phyloP scores from a whole-genome alignment of 2,888 invertebrate species.

The Drosophila mulleri region DNA sequence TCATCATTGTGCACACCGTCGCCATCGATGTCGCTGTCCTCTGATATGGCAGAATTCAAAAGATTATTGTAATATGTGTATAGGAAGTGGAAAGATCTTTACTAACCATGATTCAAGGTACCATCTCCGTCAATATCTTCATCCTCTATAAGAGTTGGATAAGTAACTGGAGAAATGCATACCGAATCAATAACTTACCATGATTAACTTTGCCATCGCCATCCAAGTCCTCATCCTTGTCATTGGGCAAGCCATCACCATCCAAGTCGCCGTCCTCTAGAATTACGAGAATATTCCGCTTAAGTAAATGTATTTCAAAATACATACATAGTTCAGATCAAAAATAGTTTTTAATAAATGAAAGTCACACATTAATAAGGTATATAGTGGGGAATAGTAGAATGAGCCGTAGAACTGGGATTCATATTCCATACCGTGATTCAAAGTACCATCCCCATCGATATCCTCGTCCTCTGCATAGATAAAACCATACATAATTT shows the following conservation, averaged over 20 bases:
- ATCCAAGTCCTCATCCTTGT: slow-evolving; percentile 78
- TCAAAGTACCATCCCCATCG: slow-evolving; percentile 72
- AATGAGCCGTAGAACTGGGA: slow-evolving; percentile 10
- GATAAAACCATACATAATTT: slow-evolving; percentile 18
- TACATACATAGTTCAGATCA: not conserved
- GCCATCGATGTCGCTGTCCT: slow-evolving; percentile 81
- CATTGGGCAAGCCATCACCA: slow-evolving; percentile 83
- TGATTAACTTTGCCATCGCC: slow-evolving; percentile 80
- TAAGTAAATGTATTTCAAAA: not conserved
- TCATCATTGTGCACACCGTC: slow-evolving; percentile 83
- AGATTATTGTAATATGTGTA: not conserved
- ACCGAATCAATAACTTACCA: slow-evolving; percentile 47
- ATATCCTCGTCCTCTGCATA: slow-evolving; percentile 73
- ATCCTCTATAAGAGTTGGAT: slow-evolving; percentile 40
- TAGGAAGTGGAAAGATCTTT: slow-evolving; percentile 32
- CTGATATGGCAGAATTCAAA: slow-evolving; percentile 71
- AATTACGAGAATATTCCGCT: slow-evolving; percentile 1
- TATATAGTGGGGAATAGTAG: slow-evolving; percentile 8
- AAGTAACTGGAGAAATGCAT: not conserved
- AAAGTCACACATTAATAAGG: slow-evolving; percentile 4
- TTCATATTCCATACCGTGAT: slow-evolving; percentile 69
- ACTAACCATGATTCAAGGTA: slow-evolving; percentile 65
- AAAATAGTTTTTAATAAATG: slow-evolving; percentile 12
- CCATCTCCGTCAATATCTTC: slow-evolving; percentile 75
- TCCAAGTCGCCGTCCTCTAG: slow-evolving; percentile 82